Base-by-base conservation (phyloP, 2,113 vertebrate species). In the Phalacrocorax pelagicus region DNA sequence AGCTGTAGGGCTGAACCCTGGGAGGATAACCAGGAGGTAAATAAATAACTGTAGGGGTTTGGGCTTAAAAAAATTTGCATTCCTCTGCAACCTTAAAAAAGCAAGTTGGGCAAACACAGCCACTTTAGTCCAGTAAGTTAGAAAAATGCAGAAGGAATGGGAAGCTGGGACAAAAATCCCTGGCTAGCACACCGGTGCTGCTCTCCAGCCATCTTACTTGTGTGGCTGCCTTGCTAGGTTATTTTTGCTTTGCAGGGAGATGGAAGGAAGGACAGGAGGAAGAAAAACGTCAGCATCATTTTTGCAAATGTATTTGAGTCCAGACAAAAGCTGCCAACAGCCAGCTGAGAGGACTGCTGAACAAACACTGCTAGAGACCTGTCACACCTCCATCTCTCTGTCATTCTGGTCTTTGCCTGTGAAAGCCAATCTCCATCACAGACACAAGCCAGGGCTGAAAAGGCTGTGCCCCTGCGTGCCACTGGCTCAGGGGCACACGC, bases 291-390 rank as follows among this genome's bases (percentile, higher is more conserved):
- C 94, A 95, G 62, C 77, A 86, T 96, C 54, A n/a, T 89, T 96
- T 96, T 57, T 93, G 67, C 66, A 96, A 97, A 90, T 14, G 54
- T 69, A 95, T 83, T 84, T 5, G 11, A 91, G 91, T 22, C 49
- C 61, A 84, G 70, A 90, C 65, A 94, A 94, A 96, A 97, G 63
- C 86, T 92, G 90, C 90, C 91, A 74, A 81, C 29, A 88, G 86
- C 40, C 75, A 97, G 91, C 91, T 73, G 54, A 90, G 83, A 70
- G 61, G 80, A 87, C n/a, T 47, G 55, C 46, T 94, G 90, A 95
- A 90, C 63, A 82, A 46, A 78, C 78, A 70, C 71, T 80, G 74
- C 75, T 80, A 24, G 63, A 94, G 63, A 70, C 23, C 52, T 4
- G 3, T 42, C 95, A 61, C 52, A 78, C 24, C 57, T 74, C 85